A percentile compares a stretch with the other conserved stretches of the same genome.
Conservation (phyloP, 2,113 vertebrate species). For the Prolemur simus region DNA sequence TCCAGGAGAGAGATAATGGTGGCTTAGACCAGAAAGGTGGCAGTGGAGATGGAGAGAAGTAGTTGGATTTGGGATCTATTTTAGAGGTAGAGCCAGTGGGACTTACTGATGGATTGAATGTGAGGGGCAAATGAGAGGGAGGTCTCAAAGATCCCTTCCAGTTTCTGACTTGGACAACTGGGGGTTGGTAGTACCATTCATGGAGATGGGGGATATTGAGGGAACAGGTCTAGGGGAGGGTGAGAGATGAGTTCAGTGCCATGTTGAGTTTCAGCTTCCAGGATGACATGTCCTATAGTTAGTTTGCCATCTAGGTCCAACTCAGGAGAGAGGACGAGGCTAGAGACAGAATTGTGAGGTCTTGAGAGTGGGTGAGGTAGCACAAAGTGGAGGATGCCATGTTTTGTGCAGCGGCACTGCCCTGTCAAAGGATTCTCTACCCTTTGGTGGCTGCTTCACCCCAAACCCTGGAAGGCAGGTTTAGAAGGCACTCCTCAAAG, state of each 20-base stretch:
- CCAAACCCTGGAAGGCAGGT: background rate
- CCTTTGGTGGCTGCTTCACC: background rate
- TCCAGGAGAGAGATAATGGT: background rate
- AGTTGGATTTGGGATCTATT: background rate
- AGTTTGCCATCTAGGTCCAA: background rate
- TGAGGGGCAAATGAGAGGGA: background rate
- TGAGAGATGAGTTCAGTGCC: background rate
- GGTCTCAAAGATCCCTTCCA: background rate
- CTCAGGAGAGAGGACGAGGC: background rate
- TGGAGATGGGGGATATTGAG: background rate
- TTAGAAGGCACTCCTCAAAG: conserved; percentile 20
- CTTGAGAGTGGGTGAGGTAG: background rate
- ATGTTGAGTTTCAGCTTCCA: background rate
- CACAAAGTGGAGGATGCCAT: background rate
- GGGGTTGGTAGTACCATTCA: background rate
- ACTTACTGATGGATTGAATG: background rate
- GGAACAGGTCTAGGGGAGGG: background rate
- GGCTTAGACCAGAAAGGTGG: background rate
- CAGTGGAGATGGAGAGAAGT: background rate
- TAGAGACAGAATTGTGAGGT: background rate
- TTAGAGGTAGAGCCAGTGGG: background rate
- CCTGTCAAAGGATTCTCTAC: background rate
- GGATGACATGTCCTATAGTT: background rate
- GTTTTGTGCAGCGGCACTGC: background rate
- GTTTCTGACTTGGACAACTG: conserved; percentile 18